These are phyloP conservation scores for Agrotis ipsilon DNA, from an alignment of 2,888 invertebrate genomes.

Conservation along the genomic window DNA sequence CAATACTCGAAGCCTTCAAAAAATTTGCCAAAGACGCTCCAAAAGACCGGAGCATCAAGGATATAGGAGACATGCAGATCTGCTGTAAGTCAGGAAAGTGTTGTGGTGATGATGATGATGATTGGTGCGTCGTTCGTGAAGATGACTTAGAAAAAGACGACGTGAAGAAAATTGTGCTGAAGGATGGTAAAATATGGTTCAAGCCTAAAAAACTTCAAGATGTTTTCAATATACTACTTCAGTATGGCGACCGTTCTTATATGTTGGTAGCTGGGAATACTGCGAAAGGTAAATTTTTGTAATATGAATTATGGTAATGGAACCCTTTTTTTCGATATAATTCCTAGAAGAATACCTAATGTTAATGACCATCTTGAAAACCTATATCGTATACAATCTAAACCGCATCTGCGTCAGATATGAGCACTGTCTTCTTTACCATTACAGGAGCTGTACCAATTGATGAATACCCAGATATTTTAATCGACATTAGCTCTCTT, in stretches of 20 bases:
- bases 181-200: slow-evolving; percentile 85
- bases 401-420: too few relatives aligned
- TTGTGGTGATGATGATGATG: slow-evolving; percentile 66
- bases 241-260: slow-evolving; percentile 83
- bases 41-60: slow-evolving; percentile 49
- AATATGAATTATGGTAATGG: too few relatives aligned
- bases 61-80: slow-evolving; percentile 48
- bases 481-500: slow-evolving; percentile 92
- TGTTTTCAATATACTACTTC: slow-evolving; percentile 82
- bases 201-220: slow-evolving; percentile 85
- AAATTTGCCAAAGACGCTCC: slow-evolving; percentile 88
- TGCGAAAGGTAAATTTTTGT: slow-evolving; percentile 89
- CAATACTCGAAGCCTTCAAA: slow-evolving; percentile 92
- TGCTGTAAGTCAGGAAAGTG: slow-evolving; percentile 64
- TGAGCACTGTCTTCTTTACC: too few relatives aligned
- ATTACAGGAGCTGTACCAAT: slow-evolving; percentile 81
- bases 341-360: too few relatives aligned
- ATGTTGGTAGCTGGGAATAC: slow-evolving; percentile 93
- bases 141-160: slow-evolving; percentile 58
- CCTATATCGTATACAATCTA: too few relatives aligned
- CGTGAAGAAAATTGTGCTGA: slow-evolving; percentile 67
- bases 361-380: too few relatives aligned
- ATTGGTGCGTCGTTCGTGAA: slow-evolving; percentile 74
- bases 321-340: too few relatives aligned
- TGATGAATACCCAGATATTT: slow-evolving; percentile 78